Evolutionary conservation across 2,113 vertebrate species (phyloP).

Genomic region (Sorex araneus): DNA sequence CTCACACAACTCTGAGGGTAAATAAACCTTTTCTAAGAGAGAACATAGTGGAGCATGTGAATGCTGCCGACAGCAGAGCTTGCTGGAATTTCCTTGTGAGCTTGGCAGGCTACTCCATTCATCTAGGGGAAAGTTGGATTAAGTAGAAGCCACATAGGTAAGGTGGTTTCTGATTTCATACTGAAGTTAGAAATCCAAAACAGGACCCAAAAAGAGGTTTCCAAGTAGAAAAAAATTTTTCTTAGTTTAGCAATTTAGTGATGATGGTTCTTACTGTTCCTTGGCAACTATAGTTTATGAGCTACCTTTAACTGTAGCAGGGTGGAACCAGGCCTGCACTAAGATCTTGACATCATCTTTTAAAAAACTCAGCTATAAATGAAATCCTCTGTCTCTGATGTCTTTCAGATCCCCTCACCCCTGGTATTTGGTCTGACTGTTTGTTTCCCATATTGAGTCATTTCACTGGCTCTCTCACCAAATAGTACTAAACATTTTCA

Average conservation of each 20-base stretch:
- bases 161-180: not conserved
- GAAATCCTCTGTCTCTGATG: not conserved
- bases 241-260: not conserved
- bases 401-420: not conserved
- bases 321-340: not conserved
- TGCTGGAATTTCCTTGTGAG: not conserved
- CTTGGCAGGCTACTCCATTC: not conserved
- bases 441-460: constrained; percentile 73
- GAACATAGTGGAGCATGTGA: not conserved
- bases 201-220: not conserved
- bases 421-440: not conserved
- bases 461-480: constrained; percentile 4
- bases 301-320: constrained; percentile 27
- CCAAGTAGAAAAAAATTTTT: not conserved
- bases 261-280: not conserved
- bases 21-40: not conserved
- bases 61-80: not conserved
- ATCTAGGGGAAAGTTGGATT: too few relatives aligned
- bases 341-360: not conserved
- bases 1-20: not conserved
- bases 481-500: constrained; percentile 68
- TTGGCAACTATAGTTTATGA: not conserved
- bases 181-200: not conserved
- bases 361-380: not conserved
- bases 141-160: not conserved